Percentiles rank a stretch among this genome's conserved stretches.
phyloP scores from a whole-genome alignment of 2,113 vertebrate species.

The Takifugu bimaculatus region DNA sequence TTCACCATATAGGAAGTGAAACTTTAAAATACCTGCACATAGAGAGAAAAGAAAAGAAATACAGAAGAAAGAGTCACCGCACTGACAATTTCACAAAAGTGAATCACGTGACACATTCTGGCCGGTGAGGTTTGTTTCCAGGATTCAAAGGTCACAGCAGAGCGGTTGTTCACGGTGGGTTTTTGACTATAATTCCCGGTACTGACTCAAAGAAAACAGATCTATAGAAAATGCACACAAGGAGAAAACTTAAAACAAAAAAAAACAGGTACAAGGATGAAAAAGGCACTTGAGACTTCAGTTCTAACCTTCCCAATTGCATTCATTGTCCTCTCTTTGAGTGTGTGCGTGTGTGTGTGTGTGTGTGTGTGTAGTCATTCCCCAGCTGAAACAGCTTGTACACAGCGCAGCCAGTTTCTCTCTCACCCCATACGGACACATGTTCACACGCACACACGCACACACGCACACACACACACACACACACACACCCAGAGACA shows the following conservation, averaged over 20 bases:
- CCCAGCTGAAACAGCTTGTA: slow-evolving; percentile 49
- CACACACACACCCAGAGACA: neutral
- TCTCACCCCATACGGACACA: neutral
- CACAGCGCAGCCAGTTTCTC: slow-evolving; percentile 21
- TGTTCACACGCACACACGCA: slow-evolving; percentile 3
- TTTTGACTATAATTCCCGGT: too few species aligned
- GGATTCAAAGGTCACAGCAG: too few species aligned
- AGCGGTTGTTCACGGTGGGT: too few species aligned
- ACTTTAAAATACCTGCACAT: too few species aligned
- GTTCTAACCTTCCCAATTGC: slow-evolving; percentile 69
- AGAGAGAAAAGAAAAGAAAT: too few species aligned
- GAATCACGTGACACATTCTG: too few species aligned
- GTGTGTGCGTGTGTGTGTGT: neutral
- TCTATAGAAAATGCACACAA: neutral
- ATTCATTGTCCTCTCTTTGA: slow-evolving; percentile 25
- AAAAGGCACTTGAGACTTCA: slow-evolving; percentile 48
- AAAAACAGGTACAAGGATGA: slow-evolving; percentile 27
- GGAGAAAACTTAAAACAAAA: slow-evolving; percentile 45
- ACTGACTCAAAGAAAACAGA: too few species aligned
- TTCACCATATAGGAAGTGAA: too few species aligned
- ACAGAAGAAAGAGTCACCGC: too few species aligned
- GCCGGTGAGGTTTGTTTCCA: too few species aligned
- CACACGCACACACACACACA: slow-evolving; percentile 5
- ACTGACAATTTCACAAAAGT: too few species aligned
- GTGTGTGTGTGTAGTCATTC: slow-evolving; percentile 7